Base-by-base conservation (phyloP, 2,888 invertebrate genomes). In the Molorchus minor region DNA sequence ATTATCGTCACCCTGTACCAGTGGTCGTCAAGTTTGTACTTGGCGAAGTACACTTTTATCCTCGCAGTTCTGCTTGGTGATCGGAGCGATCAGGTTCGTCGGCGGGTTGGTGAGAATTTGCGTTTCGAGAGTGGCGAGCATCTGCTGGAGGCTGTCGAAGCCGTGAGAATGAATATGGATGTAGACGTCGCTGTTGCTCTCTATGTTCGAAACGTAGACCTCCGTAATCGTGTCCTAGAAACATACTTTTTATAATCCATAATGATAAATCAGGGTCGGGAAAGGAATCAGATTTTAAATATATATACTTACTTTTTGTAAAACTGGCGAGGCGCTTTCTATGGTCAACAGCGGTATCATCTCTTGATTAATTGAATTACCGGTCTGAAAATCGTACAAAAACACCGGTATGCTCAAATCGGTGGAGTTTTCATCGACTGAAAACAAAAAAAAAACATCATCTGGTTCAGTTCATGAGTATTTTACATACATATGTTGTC, bases 1-100 rank as follows among this genome's bases (percentile, higher is more conserved):
- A 80, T 74, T 3, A 86, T 75, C 58, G 79, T 79, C 2, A 82
- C 82, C 12, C 87, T 80, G 67, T 82, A 82, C 84, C 84, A 83
- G 29, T 76, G 74, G 1, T 61, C 59, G 36, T 62, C 68, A 1
- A 36, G 3, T n/a, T 63, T 57, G 35, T 81, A 81, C 61, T 80
- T 79, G 0, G 82, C 81, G 21, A 86, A 79, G 65, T 85, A 86
- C 15, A 85, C n/a, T 62, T 44, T 69, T 70, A 10, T 77, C 77
- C n/a, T 75, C 73, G 54, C 80, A 78, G 65, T 79, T 67, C 45
- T 80, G 49, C 65, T 79, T 68, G 0, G 69, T 76, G n/a, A 68
- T 35, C 3, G 56, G 56, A 5, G 54, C 20, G 2, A 70, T 33
- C 35, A 57, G 19, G 8, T 69, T 19, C 16, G 49, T 45, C 12